Conservation (phyloP, 2,113 vertebrate species). For the Cynoglossus semilaevis region DNA sequence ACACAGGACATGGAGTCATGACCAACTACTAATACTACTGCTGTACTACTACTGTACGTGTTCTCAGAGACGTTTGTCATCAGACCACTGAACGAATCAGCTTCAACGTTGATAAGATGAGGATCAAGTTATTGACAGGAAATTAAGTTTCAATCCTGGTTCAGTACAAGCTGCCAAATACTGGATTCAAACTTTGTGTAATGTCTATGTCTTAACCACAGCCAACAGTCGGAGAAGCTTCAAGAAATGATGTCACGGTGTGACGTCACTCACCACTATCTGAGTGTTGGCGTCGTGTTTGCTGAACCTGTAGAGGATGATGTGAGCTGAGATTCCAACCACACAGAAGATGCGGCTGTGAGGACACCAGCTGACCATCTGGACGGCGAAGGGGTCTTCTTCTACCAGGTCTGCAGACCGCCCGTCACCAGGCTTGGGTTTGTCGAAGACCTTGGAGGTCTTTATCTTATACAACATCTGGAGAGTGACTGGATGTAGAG, state of each 20-base stretch:
- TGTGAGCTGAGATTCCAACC: conserved; percentile 91
- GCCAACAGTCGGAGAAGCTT: no score
- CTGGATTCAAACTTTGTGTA: no score
- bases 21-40: not conserved
- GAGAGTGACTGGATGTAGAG: conserved; percentile 83
- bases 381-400: conserved; percentile 94
- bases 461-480: conserved; percentile 99
- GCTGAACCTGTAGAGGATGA: conserved; percentile 94
- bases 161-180: no score
- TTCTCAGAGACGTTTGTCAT: no score
- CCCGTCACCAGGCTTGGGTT: conserved; percentile 86
- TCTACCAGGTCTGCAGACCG: conserved; percentile 86
- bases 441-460: conserved; percentile 96
- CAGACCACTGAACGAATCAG: no score
- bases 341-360: conserved; percentile 96
- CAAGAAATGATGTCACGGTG: not conserved
- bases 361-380: conserved; percentile 97
- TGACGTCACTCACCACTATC: conserved; percentile 84
- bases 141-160: no score
- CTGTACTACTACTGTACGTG: no score
- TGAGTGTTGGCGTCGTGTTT: conserved; percentile 90
- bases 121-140: no score
- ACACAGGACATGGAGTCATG: conserved; percentile 7
- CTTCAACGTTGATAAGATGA: no score
- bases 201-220: no score